phyloP scores from a whole-genome alignment of 2,888 invertebrate genomes.

The Pollenia griseotomentosa region DNA sequence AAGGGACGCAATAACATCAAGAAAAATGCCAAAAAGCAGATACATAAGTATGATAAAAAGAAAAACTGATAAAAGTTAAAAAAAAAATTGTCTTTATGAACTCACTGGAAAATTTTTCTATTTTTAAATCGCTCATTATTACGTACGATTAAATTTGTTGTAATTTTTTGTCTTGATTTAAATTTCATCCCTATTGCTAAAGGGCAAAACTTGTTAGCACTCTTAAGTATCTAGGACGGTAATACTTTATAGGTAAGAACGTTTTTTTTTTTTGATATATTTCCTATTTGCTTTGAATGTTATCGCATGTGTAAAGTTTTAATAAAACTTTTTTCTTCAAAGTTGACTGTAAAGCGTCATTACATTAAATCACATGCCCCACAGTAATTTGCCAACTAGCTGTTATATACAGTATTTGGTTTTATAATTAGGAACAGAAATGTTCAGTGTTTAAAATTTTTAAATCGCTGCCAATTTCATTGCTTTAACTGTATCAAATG shows the following conservation, averaged over 20 bases:
- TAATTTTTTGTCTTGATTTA: neutral
- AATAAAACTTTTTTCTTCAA: slow-evolving; percentile 28
- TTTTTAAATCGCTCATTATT: slow-evolving; percentile 54
- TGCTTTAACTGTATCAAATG: too few species aligned
- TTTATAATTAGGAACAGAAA: neutral
- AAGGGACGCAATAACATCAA: slow-evolving; percentile 48
- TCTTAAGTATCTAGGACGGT: neutral
- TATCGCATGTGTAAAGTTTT: slow-evolving; percentile 38
- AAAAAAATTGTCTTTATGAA: neutral
- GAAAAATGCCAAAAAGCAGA: slow-evolving; percentile 1
- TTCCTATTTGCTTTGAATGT: slow-evolving; percentile 16
- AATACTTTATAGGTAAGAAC: slow-evolving; percentile 24
- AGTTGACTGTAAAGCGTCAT: slow-evolving; percentile 22
- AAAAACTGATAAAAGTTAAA: slow-evolving; percentile 30
- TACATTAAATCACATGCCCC: slow-evolving; percentile 6
- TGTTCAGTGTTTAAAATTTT: neutral
- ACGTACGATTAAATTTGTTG: slow-evolving; percentile 53
- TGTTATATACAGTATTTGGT: neutral
- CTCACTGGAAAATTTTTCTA: neutral
- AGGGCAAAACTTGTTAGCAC: neutral
- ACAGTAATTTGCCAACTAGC: slow-evolving; percentile 6
- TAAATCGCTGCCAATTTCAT: too few species aligned
- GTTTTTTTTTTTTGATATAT: slow-evolving; percentile 1
- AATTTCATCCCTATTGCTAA: slow-evolving; percentile 40
- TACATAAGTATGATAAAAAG: neutral